phyloP scores from a whole-genome alignment of 2,113 vertebrate genomes.

The Arvicanthis niloticus region DNA sequence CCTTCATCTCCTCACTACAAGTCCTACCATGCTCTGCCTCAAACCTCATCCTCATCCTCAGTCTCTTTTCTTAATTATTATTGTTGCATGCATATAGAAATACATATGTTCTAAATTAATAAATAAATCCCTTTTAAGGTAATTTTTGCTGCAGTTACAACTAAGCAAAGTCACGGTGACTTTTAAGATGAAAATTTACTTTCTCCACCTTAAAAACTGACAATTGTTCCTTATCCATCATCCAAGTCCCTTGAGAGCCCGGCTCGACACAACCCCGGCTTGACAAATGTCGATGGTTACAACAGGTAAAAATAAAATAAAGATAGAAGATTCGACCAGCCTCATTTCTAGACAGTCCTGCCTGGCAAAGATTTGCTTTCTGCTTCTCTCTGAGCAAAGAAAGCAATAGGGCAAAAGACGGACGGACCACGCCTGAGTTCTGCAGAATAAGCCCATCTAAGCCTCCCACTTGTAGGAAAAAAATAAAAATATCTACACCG shows the following conservation, averaged over 20 bases:
- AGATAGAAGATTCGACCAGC: neutral
- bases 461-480: neutral
- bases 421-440: neutral
- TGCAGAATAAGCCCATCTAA: accelerated
- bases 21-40: neutral
- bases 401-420: neutral
- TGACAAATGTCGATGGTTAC: neutral
- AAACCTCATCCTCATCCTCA: neutral
- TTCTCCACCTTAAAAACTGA: neutral
- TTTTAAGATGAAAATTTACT: neutral
- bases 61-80: neutral
- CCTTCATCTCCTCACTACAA: neutral
- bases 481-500: neutral
- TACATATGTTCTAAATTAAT: neutral
- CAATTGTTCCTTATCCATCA: neutral
- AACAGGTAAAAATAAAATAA: neutral
- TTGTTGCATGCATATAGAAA: neutral
- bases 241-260: neutral
- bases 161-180: neutral
- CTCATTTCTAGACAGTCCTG: neutral
- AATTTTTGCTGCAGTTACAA: neutral
- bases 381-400: neutral
- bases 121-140: neutral
- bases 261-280: neutral
- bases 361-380: neutral